Evolutionary conservation across 2,113 vertebrate genomes (phyloP).

Genomic region (Ammodytes marinus): DNA sequence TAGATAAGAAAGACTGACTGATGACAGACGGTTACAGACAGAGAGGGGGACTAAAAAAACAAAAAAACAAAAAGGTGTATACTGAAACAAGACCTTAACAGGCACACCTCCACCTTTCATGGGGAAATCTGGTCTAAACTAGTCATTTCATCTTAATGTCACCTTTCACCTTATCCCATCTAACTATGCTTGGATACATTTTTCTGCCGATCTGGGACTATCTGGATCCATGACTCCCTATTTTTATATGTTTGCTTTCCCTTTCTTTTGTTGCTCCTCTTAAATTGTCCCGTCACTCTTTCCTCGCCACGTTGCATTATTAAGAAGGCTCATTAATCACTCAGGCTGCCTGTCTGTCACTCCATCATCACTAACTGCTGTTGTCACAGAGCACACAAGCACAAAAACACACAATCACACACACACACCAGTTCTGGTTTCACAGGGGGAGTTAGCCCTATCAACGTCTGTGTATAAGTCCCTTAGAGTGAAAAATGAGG

Average conservation of each 20-base stretch:
- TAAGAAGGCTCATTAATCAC: constrained; percentile 72
- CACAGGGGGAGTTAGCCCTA: constrained; percentile 45
- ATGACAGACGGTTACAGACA: constrained; percentile 7
- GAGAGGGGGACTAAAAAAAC: constrained; percentile 33
- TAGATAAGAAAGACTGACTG: background rate
- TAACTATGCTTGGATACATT: constrained; percentile 36
- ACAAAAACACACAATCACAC: constrained; percentile 40
- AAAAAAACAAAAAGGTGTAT: constrained; percentile 10
- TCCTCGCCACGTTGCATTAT: constrained; percentile 48
- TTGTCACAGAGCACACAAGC: constrained; percentile 39
- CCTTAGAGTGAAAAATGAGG: constrained; percentile 65
- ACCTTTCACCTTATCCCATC: constrained; percentile 17
- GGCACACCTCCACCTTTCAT: constrained; percentile 9
- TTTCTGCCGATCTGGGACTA: constrained; percentile 5
- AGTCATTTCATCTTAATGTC: constrained; percentile 41
- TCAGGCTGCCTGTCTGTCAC: constrained; percentile 57
- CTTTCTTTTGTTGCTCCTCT: constrained; percentile 21
- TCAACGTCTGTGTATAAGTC: constrained; percentile 48
- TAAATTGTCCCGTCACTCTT: constrained; percentile 40
- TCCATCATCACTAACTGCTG: constrained; percentile 50
- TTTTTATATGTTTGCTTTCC: constrained; percentile 1
- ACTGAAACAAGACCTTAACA: constrained; percentile 21
- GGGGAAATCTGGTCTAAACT: constrained; percentile 2
- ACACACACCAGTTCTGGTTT: constrained; percentile 39
- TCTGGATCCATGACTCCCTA: background rate